Conservation (phyloP, 2,797 vertebrate species). For the Dendrocincla tyrannina region DNA sequence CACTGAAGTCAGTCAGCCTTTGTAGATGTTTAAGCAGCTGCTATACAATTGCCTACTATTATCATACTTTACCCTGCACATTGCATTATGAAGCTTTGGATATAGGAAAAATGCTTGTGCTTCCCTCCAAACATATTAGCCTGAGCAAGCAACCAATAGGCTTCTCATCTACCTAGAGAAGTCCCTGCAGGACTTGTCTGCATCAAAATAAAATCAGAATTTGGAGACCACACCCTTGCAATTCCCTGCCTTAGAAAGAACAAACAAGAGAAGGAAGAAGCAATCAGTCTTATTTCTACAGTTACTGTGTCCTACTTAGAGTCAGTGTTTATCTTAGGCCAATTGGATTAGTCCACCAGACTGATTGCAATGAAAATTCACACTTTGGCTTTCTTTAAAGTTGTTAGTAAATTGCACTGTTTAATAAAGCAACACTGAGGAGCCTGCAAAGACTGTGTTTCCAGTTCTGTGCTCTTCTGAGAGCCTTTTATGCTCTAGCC, state of each 20-base stretch:
- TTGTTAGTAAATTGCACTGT: not conserved
- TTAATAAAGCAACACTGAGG: not conserved
- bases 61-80: not conserved
- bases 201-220: not conserved
- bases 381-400: not conserved
- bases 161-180: not conserved
- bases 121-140: not conserved
- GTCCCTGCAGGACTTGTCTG: not conserved
- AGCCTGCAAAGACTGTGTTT: not conserved
- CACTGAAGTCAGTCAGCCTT: not conserved
- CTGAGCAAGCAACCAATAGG: not conserved
- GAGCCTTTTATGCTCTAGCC: not conserved
- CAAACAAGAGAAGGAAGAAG: not conserved
- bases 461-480: not conserved
- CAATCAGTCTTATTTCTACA: not conserved
- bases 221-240: not conserved
- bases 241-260: not conserved
- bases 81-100: not conserved
- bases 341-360: not conserved
- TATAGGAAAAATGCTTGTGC: not conserved
- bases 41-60: not conserved
- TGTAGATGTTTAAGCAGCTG: not conserved
- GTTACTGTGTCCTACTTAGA: not conserved
- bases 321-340: not conserved
- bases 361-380: not conserved